Evolutionary conservation across 2,113 vertebrate genomes (phyloP).

Genomic region (Nymphicus hollandicus): DNA sequence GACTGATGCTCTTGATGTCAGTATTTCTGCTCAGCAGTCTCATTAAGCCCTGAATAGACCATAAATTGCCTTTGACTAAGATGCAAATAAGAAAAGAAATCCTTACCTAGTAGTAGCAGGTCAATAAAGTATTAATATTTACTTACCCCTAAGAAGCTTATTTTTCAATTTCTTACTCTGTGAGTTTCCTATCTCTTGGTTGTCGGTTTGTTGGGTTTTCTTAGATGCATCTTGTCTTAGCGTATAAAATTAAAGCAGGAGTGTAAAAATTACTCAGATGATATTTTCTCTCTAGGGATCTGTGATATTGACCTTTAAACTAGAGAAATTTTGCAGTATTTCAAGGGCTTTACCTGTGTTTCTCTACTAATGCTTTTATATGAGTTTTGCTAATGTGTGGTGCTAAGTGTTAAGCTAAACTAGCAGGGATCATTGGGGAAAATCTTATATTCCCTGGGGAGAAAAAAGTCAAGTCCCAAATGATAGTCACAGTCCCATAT

Average conservation of each 20-base stretch:
- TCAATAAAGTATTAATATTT: neutral
- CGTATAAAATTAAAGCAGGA: neutral
- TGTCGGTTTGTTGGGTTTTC: accelerated
- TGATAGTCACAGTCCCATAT: neutral
- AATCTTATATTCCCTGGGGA: neutral
- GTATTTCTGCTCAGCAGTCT: neutral
- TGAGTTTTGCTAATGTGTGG: neutral
- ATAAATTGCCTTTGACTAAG: neutral
- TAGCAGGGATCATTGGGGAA: neutral
- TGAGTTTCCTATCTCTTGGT: neutral
- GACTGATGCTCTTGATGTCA: neutral
- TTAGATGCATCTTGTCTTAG: neutral
- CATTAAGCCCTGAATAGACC: neutral
- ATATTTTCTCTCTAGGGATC: neutral
- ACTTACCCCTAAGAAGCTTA: neutral
- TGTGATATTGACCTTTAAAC: neutral
- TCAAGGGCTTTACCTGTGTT: neutral
- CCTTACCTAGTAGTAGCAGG: neutral
- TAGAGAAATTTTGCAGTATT: neutral
- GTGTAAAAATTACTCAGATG: neutral
- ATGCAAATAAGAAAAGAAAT: neutral
- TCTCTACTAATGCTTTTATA: neutral
- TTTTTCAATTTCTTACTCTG: neutral
- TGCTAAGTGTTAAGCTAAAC: neutral
- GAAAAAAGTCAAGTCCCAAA: neutral